Evolutionary conservation across 2,797 vertebrate species (phyloP).

Genomic region (Eremophila alpestris): DNA sequence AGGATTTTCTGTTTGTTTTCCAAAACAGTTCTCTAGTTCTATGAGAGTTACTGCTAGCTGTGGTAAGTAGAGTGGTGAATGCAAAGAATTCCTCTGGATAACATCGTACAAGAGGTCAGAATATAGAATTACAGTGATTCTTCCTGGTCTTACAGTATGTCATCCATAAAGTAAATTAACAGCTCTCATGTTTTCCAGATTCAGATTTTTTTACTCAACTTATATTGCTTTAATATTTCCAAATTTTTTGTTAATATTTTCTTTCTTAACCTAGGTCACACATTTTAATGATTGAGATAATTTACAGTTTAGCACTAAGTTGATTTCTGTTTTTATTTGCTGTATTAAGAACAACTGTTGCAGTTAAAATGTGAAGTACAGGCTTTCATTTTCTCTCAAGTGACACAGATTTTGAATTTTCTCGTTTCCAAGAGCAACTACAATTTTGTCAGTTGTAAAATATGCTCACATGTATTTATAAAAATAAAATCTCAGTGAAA

Average conservation of each 20-base stretch:
- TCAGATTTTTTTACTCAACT: background rate
- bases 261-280: background rate
- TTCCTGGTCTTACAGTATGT: background rate
- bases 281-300: background rate
- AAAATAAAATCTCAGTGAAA: background rate
- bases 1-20: background rate
- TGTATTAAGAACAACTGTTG: background rate
- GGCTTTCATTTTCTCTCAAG: background rate
- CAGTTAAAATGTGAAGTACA: background rate
- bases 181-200: background rate
- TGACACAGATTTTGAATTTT: background rate
- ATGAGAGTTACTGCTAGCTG: background rate
- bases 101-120: background rate
- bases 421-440: background rate
- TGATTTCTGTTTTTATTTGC: conserved; percentile 7
- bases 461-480: background rate
- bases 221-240: background rate
- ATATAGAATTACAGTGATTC: background rate
- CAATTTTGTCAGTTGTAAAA: background rate
- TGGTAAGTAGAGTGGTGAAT: background rate
- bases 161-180: conserved; percentile 1
- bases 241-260: background rate
- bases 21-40: background rate
- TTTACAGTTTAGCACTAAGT: background rate
- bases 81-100: background rate